Evolutionary conservation across 2,797 vertebrate genomes (phyloP).

Genomic region (Saxicola maurus): DNA sequence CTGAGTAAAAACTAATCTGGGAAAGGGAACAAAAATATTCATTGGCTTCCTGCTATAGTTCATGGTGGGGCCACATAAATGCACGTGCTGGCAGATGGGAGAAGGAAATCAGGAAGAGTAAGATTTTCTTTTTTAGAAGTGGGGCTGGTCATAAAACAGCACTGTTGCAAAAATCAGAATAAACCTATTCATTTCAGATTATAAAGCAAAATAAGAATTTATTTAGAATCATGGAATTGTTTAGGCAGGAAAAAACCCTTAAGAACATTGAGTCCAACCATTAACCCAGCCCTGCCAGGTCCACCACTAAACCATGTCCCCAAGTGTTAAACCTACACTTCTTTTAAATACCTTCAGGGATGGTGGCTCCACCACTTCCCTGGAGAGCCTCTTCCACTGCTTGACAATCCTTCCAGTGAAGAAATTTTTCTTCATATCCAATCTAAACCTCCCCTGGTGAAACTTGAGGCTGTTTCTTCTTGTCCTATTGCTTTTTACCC

Average conservation of each 20-base stretch:
- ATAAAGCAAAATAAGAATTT: background rate
- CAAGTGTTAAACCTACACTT: fast-evolving
- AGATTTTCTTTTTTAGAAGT: background rate
- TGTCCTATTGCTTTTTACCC: fast-evolving
- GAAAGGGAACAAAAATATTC: background rate
- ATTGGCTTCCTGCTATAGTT: background rate
- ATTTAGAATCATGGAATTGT: background rate
- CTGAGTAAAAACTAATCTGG: background rate
- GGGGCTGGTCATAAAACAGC: background rate
- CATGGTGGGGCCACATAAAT: background rate
- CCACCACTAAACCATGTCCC: background rate
- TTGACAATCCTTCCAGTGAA: background rate
- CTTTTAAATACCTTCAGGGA: background rate
- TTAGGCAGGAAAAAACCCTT: background rate
- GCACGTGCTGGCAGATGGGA: background rate
- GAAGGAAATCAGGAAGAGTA: background rate
- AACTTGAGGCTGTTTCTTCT: background rate
- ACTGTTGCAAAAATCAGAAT: background rate
- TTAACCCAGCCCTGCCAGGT: background rate
- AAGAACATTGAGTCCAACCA: background rate
- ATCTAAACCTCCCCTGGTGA: background rate
- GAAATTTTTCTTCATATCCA: background rate
- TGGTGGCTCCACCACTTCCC: background rate
- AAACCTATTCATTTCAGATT: background rate
- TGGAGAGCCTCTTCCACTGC: background rate